These are phyloP conservation scores for Otus sunia DNA, from an alignment of 2,113 vertebrate species.

Conservation along the genomic window DNA sequence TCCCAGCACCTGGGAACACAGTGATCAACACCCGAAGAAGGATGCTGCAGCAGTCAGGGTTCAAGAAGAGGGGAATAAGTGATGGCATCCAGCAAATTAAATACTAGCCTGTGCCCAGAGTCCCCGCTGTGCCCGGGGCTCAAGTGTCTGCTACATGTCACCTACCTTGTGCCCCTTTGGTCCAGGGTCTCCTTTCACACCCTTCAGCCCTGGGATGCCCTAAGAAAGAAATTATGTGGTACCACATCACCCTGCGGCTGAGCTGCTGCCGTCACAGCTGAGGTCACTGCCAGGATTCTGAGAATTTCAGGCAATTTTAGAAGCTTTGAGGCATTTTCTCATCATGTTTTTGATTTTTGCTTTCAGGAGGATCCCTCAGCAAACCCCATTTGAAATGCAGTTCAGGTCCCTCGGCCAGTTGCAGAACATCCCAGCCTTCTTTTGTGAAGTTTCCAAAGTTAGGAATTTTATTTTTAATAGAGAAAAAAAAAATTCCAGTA, in stretches of 20 bases:
- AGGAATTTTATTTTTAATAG: background rate
- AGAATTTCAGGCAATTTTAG: background rate
- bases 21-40: background rate
- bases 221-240: background rate
- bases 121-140: background rate
- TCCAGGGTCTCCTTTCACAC: slow-evolving; percentile 75
- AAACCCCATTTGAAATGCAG: background rate
- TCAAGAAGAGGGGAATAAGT: background rate
- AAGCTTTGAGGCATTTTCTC: background rate
- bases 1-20: background rate
- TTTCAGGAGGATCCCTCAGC: background rate
- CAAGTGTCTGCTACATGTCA: rapidly evolving
- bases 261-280: background rate
- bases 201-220: slow-evolving; percentile 79
- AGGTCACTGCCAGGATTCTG: background rate
- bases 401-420: background rate
- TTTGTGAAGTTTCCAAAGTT: background rate
- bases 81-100: background rate
- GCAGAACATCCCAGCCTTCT: background rate
- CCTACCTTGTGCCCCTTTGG: slow-evolving; percentile 78
- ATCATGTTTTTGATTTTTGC: background rate
- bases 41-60: background rate
- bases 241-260: background rate
- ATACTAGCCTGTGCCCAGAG: background rate
- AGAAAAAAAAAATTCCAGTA: background rate